These are phyloP conservation scores for Gryllus longicercus DNA, from an alignment of 2,888 invertebrate genomes.

Conservation along the genomic window DNA sequence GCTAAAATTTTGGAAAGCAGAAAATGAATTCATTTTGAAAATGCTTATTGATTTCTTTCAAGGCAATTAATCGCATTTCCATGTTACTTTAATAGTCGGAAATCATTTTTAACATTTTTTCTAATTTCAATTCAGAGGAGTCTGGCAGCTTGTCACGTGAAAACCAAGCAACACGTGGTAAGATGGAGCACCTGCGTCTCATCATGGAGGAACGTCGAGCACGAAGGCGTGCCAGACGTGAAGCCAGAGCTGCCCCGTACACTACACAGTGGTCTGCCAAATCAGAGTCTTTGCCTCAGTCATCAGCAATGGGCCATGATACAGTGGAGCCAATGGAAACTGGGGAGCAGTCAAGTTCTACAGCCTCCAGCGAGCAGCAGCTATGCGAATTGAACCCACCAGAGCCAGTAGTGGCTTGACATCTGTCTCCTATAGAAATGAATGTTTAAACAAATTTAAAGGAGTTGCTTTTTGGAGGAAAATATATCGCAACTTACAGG, in stretches of 20 bases:
- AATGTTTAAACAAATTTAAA: slow-evolving; percentile 17
- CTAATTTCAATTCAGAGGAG: slow-evolving; percentile 33
- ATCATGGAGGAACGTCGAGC: slow-evolving; percentile 87
- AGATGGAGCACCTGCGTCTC: slow-evolving; percentile 79
- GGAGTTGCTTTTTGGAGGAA: neutral
- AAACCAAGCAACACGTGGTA: slow-evolving; percentile 76
- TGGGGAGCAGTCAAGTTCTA: slow-evolving; percentile 28
- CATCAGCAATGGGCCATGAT: slow-evolving; percentile 20
- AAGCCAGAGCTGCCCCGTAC: slow-evolving; percentile 52
- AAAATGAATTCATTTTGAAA: no score
- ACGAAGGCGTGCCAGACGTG: slow-evolving; percentile 63
- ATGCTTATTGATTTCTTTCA: no score
- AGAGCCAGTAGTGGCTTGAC: slow-evolving; percentile 39
- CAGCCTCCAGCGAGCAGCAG: slow-evolving; percentile 27
- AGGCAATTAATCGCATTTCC: no score
- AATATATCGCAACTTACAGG: neutral
- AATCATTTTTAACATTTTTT: neutral
- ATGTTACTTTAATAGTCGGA: no score
- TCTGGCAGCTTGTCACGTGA: slow-evolving; percentile 59
- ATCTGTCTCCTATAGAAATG: slow-evolving; percentile 18
- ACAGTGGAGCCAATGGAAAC: slow-evolving; percentile 36
- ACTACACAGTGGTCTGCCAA: slow-evolving; percentile 37
- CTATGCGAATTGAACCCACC: slow-evolving; percentile 38
- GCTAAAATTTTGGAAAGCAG: no score
- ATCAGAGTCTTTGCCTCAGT: slow-evolving; percentile 32